Evolutionary conservation across 2,113 vertebrate genomes (phyloP).

Genomic region (Tenrec ecaudatus): DNA sequence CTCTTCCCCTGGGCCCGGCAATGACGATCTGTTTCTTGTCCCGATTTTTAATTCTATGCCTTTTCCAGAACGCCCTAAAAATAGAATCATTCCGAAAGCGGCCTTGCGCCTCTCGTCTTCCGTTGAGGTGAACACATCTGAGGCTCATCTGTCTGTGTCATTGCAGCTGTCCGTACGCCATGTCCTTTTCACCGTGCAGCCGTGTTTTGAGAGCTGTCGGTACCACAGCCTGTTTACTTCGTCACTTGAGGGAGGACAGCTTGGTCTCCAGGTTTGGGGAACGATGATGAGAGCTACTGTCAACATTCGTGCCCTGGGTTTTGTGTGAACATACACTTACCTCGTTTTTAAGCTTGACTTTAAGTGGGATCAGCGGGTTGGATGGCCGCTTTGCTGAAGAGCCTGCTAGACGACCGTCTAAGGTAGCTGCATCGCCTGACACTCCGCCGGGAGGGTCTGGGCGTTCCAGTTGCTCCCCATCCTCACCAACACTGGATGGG

Average conservation of each 20-base stretch:
- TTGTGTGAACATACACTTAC: neutral
- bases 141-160: neutral
- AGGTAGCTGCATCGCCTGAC: neutral
- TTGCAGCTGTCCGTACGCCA: neutral
- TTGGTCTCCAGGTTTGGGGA: neutral
- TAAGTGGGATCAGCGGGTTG: neutral
- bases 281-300: neutral
- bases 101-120: conserved; percentile 33
- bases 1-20: no score
- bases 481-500: neutral
- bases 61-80: neutral
- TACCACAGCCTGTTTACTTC: neutral
- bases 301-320: neutral
- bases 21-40: neutral
- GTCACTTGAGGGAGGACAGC: neutral
- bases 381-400: neutral
- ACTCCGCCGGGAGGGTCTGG: neutral
- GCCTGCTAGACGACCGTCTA: neutral
- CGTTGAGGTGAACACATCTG: neutral
- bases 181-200: neutral
- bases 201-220: neutral
- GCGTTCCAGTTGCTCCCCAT: neutral
- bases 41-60: neutral
- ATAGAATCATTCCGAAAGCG: neutral
- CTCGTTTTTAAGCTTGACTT: neutral